A percentile compares a stretch with the other conserved stretches of the same genome.
Evolutionary conservation across 2,113 vertebrate genomes (phyloP).

Genomic region (Delphinus delphis): DNA sequence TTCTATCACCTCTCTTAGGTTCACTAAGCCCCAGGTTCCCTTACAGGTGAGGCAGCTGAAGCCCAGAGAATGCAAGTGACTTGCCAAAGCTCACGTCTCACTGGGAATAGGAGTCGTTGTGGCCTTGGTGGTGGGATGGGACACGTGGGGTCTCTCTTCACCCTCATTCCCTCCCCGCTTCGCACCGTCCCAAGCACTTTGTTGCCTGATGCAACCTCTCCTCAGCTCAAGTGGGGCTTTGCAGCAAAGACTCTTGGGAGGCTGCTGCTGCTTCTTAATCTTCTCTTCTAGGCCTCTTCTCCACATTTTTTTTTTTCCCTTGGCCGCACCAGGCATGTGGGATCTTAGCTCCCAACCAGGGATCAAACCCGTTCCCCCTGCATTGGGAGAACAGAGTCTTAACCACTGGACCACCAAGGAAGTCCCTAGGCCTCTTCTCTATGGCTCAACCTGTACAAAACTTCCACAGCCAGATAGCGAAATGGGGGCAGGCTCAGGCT

Average conservation of each 20-base stretch:
- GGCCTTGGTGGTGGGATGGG: neutral
- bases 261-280: neutral
- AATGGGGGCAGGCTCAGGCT: neutral
- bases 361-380: too few species aligned
- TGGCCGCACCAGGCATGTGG: too few species aligned
- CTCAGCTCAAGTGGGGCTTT: neutral
- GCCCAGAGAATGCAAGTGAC: neutral
- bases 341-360: too few species aligned
- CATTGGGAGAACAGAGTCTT: too few species aligned
- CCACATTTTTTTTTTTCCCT: too few species aligned
- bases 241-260: neutral
- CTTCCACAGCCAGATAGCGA: neutral
- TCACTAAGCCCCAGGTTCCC: neutral
- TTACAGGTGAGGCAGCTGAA: neutral
- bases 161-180: too few species aligned
- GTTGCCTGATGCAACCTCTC: neutral
- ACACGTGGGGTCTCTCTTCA: neutral
- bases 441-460: neutral
- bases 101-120: neutral
- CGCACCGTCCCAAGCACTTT: neutral
- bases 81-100: neutral
- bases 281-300: neutral
- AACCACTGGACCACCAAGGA: too few species aligned
- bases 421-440: neutral
- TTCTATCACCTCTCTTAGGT: neutral